Evolutionary conservation across 2,888 invertebrate genomes (phyloP).

Genomic region (Platycnemis pennipes): DNA sequence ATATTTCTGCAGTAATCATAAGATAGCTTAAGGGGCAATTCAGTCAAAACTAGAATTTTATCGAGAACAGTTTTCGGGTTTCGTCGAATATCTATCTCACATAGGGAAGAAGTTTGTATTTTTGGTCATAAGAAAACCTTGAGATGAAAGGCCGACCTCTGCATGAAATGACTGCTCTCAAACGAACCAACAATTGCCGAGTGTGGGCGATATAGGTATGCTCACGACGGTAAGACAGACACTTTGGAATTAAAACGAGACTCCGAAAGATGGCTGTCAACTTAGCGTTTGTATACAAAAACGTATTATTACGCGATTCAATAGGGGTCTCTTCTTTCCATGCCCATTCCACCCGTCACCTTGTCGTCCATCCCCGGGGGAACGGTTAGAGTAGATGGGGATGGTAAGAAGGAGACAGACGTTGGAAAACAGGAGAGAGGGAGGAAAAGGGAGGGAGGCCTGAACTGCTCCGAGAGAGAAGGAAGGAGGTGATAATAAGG

Average conservation of each 20-base stretch:
- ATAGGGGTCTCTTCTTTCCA: neutral
- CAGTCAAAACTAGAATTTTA: neutral
- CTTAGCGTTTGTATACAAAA: neutral
- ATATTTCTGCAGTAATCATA: too few species aligned
- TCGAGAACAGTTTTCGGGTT: neutral
- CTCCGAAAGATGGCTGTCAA: neutral
- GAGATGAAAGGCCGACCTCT: neutral
- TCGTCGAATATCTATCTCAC: neutral
- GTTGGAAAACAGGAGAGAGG: neutral
- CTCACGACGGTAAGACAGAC: neutral
- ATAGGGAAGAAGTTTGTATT: neutral
- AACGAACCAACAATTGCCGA: neutral
- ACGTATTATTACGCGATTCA: neutral
- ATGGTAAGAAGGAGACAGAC: too few species aligned
- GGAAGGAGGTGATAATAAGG: neutral
- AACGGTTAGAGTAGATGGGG: too few species aligned
- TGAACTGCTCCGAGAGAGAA: neutral
- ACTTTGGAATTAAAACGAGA: neutral
- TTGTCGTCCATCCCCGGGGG: too few species aligned
- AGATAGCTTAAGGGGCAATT: neutral
- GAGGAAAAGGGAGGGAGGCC: neutral
- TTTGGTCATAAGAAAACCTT: neutral
- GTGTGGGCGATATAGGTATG: neutral
- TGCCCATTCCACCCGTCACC: neutral
- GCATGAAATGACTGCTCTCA: neutral